These are phyloP conservation scores for Chelonus formosanus DNA, from an alignment of 2,888 invertebrate genomes.

Conservation along the genomic window DNA sequence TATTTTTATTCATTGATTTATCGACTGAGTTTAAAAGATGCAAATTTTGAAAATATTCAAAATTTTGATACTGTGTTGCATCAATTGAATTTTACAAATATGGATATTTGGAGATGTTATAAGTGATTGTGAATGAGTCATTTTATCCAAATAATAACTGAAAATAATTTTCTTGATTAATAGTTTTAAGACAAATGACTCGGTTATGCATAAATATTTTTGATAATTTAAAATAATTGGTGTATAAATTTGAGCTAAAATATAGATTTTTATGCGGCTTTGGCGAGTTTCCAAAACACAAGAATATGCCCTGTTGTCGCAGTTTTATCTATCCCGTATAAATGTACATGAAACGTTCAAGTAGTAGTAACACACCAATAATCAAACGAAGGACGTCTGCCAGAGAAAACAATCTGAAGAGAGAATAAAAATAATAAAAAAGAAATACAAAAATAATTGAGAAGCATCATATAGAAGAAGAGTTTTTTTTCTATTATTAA, in stretches of 20 bases:
- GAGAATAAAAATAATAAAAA: background rate
- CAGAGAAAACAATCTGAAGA: background rate
- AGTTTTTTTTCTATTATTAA: no score
- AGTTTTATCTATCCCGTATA: background rate
- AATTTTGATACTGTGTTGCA: no score
- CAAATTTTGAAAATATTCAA: no score
- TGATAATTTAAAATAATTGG: background rate
- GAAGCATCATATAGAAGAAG: no score
- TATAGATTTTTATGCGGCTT: constrained; percentile 52
- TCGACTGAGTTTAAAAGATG: no score
- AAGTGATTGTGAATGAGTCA: no score
- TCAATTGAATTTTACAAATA: no score
- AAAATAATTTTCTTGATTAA: no score
- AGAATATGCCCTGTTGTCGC: constrained; percentile 40
- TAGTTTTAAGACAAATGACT: no score
- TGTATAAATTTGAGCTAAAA: background rate
- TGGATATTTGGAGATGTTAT: no score
- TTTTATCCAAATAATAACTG: no score
- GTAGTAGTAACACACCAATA: constrained; percentile 16
- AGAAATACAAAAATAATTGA: background rate
- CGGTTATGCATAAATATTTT: background rate
- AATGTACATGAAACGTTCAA: background rate
- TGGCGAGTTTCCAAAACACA: constrained; percentile 57
- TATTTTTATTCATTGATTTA: no score
- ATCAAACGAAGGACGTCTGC: constrained; percentile 20